phyloP scores from a whole-genome alignment of 2,113 vertebrate genomes.

The Actenoides hombroni region DNA sequence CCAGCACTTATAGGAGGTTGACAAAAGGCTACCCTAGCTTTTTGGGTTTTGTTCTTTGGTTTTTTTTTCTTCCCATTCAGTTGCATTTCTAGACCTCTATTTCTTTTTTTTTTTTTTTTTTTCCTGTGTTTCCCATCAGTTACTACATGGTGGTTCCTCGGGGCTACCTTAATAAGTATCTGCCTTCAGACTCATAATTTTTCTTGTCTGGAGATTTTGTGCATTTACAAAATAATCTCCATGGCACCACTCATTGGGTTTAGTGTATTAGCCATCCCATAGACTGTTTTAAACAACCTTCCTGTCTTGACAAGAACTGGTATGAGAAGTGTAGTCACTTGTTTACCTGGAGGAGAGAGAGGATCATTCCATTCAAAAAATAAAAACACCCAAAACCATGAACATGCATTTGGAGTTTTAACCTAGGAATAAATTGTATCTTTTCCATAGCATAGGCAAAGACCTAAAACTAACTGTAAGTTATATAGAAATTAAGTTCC shows the following conservation, averaged over 20 bases:
- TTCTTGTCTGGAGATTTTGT: neutral
- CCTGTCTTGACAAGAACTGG: slow-evolving; percentile 14
- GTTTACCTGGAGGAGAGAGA: neutral
- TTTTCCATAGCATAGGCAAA: neutral
- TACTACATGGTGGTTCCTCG: neutral
- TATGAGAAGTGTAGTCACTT: neutral
- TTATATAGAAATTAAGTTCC: neutral
- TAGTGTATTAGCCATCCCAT: neutral
- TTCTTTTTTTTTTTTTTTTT: neutral
- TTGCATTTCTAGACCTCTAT: neutral
- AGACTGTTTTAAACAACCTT: neutral
- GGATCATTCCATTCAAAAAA: neutral
- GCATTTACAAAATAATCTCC: slow-evolving; percentile 28
- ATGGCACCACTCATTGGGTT: neutral
- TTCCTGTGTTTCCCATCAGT: neutral
- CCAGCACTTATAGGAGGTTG: neutral
- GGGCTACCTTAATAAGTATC: neutral
- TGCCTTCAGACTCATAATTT: neutral
- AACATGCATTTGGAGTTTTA: neutral
- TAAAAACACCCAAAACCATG: neutral
- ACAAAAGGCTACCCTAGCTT: neutral
- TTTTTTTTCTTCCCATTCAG: neutral
- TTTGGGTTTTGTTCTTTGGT: too few species aligned
- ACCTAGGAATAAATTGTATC: neutral
- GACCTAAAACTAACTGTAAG: neutral